A percentile compares a stretch with the other conserved stretches of the same genome.
Conservation (phyloP, 2,797 vertebrate species). For the Morus bassanus region DNA sequence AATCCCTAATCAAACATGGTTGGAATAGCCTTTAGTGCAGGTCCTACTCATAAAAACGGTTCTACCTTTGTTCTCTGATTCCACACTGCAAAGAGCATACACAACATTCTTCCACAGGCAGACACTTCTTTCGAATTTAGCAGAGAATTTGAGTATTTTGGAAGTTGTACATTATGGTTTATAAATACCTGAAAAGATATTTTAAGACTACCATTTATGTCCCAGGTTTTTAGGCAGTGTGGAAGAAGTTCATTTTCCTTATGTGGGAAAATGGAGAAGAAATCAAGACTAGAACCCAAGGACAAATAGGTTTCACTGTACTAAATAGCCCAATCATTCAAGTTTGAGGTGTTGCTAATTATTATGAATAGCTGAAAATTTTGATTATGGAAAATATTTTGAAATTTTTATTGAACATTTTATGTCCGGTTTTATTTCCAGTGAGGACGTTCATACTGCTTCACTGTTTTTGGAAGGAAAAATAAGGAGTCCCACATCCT, state of each 20-base stretch:
- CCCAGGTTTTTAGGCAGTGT: neutral
- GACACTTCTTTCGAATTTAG: neutral
- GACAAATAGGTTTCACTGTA: neutral
- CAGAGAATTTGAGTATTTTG: neutral
- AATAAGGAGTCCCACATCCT: neutral
- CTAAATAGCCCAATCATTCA: neutral
- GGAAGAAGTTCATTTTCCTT: neutral
- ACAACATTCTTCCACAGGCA: neutral
- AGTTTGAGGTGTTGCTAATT: neutral
- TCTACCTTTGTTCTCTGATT: neutral
- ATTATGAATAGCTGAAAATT: neutral
- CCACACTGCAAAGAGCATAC: neutral
- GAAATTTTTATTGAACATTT: neutral
- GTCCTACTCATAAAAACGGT: neutral
- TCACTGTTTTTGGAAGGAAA: neutral
- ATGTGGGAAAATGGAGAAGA: neutral
- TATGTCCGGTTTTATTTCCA: neutral
- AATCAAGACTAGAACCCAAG: neutral
- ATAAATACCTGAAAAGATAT: neutral
- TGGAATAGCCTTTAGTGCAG: neutral
- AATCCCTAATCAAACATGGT: neutral
- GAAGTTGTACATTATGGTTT: neutral
- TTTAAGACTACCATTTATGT: neutral
- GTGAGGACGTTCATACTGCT: neutral
- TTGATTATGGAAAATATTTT: neutral